Evolutionary conservation across 1,140 invertebrate genomes (phyloP).

Genomic region (Leptoteleia sp.): DNA sequence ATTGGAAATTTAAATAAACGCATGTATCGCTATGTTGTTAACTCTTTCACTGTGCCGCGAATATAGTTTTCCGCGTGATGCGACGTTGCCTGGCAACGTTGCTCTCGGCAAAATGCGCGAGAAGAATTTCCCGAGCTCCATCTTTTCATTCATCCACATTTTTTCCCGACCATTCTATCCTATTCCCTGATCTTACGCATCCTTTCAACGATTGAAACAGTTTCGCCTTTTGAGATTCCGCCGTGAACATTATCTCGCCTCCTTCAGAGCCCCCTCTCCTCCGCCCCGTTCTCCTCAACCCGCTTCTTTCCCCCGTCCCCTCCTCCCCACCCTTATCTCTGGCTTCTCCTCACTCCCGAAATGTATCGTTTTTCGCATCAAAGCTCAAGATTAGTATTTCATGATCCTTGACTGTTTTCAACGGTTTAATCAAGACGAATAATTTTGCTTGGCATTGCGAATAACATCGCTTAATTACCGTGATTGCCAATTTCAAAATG

Average conservation of each 20-base stretch:
- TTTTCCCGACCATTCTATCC: slow-evolving; percentile 35
- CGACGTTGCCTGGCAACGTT: slow-evolving; percentile 61
- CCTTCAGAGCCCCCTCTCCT: too few relatives aligned
- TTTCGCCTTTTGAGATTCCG: slow-evolving; percentile 37
- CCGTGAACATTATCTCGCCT: slow-evolving; percentile 5
- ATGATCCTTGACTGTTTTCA: not conserved
- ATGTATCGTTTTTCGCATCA: too few relatives aligned
- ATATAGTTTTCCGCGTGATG: slow-evolving; percentile 51
- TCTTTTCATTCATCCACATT: slow-evolving; percentile 63
- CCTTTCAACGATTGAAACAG: slow-evolving; percentile 40
- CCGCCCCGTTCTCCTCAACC: too few relatives aligned
- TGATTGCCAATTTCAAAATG: not conserved
- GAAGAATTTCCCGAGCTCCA: slow-evolving; percentile 49
- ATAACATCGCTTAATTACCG: not conserved
- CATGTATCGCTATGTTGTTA: slow-evolving; percentile 48
- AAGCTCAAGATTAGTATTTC: too few relatives aligned
- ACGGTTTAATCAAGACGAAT: slow-evolving; percentile 10
- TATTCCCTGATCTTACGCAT: slow-evolving; percentile 42
- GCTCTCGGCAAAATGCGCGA: slow-evolving; percentile 61
- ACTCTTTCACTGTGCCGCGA: slow-evolving; percentile 45
- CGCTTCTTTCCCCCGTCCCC: too few relatives aligned
- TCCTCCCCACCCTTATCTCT: too few relatives aligned
- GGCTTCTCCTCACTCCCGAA: too few relatives aligned
- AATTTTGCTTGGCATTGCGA: not conserved
- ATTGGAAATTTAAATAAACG: slow-evolving; percentile 53